Evolutionary conservation across 2,113 vertebrate genomes (phyloP).

Genomic region (Nerophis ophidion): DNA sequence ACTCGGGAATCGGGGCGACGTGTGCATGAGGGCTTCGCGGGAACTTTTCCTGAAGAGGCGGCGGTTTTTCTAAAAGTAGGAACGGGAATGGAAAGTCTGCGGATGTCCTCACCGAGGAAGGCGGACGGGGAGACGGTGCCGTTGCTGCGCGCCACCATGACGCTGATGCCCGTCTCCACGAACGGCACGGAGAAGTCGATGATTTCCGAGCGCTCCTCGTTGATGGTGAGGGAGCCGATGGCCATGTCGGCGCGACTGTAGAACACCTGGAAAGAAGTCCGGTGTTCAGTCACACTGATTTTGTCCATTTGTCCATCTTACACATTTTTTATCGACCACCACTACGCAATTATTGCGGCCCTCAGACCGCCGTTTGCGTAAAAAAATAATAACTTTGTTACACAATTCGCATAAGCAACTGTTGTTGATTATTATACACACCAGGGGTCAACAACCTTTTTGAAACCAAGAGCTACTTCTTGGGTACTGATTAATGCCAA

Average conservation of each 20-base stretch:
- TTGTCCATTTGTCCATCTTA: too few relatives aligned
- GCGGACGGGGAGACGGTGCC: slow-evolving; percentile 95
- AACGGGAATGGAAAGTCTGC: not conserved
- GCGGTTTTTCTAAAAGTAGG: slow-evolving; percentile 40
- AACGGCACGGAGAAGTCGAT: slow-evolving; percentile 98
- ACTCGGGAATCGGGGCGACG: too few relatives aligned
- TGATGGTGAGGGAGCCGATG: slow-evolving; percentile 97
- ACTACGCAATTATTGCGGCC: too few relatives aligned
- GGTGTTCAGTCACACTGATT: too few relatives aligned
- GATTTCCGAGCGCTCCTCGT: slow-evolving; percentile 94
- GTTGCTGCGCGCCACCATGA: slow-evolving; percentile 97
- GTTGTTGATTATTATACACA: too few relatives aligned
- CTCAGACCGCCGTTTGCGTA: too few relatives aligned
- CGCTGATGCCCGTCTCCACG: slow-evolving; percentile 96
- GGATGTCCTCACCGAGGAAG: slow-evolving; percentile 81
- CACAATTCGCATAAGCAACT: too few relatives aligned
- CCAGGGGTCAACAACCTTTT: too few relatives aligned
- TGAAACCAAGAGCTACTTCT: too few relatives aligned
- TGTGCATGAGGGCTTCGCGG: slow-evolving; percentile 48
- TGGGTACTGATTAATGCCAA: too few relatives aligned
- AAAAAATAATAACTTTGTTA: too few relatives aligned
- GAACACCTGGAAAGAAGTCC: slow-evolving; percentile 76
- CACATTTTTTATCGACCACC: too few relatives aligned
- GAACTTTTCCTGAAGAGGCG: slow-evolving; percentile 48
- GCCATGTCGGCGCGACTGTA: slow-evolving; percentile 96